These are phyloP conservation scores for Pituophis catenifer DNA, from an alignment of 2,113 vertebrate species.

Conservation along the genomic window DNA sequence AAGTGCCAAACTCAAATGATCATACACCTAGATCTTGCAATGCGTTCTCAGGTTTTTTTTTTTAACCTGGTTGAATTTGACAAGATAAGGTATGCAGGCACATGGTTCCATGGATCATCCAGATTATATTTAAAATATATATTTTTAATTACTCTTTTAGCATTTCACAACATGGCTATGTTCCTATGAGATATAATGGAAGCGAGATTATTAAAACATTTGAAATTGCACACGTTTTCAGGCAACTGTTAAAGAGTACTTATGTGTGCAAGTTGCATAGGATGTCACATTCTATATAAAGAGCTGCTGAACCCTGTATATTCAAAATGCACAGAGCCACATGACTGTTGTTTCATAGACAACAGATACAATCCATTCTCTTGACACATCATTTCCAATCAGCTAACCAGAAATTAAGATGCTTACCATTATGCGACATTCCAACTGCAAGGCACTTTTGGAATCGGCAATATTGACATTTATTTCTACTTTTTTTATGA, in stretches of 20 bases:
- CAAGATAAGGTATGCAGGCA: not conserved
- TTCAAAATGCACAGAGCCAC: not conserved
- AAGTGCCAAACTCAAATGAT: not conserved
- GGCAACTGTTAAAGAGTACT: not conserved
- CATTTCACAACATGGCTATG: not conserved
- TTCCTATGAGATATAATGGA: not conserved
- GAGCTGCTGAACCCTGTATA: not conserved
- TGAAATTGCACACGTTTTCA: not conserved
- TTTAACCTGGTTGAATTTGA: not conserved
- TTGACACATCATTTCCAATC: not conserved
- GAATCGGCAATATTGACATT: slow-evolving; percentile 99
- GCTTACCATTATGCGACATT: slow-evolving; percentile 99
- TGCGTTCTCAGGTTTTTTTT: not conserved
- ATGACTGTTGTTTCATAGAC: not conserved
- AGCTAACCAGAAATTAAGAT: rapidly evolving
- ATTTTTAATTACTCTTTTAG: not conserved
- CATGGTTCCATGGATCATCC: not conserved
- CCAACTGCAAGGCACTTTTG: slow-evolving; percentile 97
- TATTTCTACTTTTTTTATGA: slow-evolving; percentile 98
- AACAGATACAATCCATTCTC: not conserved
- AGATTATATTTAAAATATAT: not conserved
- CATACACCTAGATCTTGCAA: not conserved
- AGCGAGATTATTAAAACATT: not conserved
- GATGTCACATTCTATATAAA: not conserved
- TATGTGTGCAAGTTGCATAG: not conserved